Conservation (phyloP, 2,888 invertebrate genomes). For the Spisula solida region DNA sequence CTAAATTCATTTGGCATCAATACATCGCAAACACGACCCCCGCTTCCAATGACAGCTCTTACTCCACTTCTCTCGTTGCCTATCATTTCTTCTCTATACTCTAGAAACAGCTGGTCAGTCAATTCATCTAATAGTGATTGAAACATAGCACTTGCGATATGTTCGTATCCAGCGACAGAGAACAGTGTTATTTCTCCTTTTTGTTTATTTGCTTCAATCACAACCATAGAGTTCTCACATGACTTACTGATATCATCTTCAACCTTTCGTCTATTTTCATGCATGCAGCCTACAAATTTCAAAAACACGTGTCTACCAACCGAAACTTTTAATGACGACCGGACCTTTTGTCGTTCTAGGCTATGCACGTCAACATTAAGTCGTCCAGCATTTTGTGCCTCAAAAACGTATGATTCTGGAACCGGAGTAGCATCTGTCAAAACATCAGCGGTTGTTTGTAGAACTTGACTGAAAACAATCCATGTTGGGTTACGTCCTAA, state of each 20-base stretch:
- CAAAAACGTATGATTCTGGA: slow-evolving; percentile 73
- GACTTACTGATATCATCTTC: slow-evolving; percentile 66
- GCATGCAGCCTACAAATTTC: slow-evolving; percentile 77
- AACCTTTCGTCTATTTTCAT: slow-evolving; percentile 69
- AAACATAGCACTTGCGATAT: slow-evolving; percentile 31
- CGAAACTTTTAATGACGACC: slow-evolving; percentile 62
- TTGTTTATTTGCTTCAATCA: slow-evolving; percentile 76
- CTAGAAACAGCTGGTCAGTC: slow-evolving; percentile 49
- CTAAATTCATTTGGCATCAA: slow-evolving; percentile 78
- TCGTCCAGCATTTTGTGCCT: slow-evolving; percentile 57
- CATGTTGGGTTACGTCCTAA: slow-evolving; percentile 78
- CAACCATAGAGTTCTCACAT: slow-evolving; percentile 64
- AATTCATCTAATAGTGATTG: slow-evolving; percentile 44
- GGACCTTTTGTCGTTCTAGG: slow-evolving; percentile 68
- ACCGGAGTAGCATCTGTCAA: slow-evolving; percentile 81
- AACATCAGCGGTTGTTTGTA: slow-evolving; percentile 80
- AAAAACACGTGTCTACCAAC: slow-evolving; percentile 75
- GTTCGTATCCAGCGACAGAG: slow-evolving; percentile 56
- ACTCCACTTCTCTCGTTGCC: slow-evolving; percentile 62
- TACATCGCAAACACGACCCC: slow-evolving; percentile 72
- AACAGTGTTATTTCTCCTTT: slow-evolving; percentile 74
- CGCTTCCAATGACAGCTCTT: slow-evolving; percentile 74
- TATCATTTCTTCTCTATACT: slow-evolving; percentile 57
- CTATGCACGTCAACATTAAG: slow-evolving; percentile 68
- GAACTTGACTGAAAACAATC: slow-evolving; percentile 80